Base-by-base conservation (phyloP, 2,113 vertebrate genomes). In the Shinisaurus crocodilurus region DNA sequence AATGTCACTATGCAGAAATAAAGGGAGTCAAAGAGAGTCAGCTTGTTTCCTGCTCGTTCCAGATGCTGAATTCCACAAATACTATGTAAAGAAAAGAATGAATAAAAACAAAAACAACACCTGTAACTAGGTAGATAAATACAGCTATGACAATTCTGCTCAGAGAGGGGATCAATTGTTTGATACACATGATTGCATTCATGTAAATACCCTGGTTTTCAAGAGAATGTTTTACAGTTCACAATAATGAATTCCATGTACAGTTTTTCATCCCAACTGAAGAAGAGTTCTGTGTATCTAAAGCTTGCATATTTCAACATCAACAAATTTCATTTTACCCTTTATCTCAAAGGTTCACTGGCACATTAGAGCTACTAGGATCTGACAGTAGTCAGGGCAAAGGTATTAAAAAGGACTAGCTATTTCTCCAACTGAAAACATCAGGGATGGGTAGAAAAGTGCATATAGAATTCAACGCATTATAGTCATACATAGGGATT, bases 1-100 rank as follows among this genome's bases (percentile, higher is more conserved):
- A 98, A 98, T 13, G 98, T 98, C 92, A 98, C 98, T 90, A 98
- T 98, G 97, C 98, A 98, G 97, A 98, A 98, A 96, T 98, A 98
- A 85, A 98, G 97, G 85, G 98, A 98, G 91, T 98, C 97, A 87
- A 98, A 98, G 87, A 98, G 96, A 92, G 97, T 98, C 95, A 98
- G 85, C 93, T 96, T 97, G 96, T 97, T 97, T 92, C 98, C 98
- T 92, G 98, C 98, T 92, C 98, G 96, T 93, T 98, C 98, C 93
- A 98, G 97, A 94, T 98, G 98, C 63, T 98, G 98, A 95, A 98
- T 98, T 91, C 98, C 98, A 96, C 98, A 98, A 94, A 98, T 98
- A 96, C 98, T 98, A 96, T 3, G 89, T 94, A 95, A 89, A 94
- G 7, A 91, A 93, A 87, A 79, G 92, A 96, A 95, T 86, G 90